These are phyloP conservation scores for Arion vulgaris DNA, from an alignment of 1,140 invertebrate genomes.

Conservation along the genomic window DNA sequence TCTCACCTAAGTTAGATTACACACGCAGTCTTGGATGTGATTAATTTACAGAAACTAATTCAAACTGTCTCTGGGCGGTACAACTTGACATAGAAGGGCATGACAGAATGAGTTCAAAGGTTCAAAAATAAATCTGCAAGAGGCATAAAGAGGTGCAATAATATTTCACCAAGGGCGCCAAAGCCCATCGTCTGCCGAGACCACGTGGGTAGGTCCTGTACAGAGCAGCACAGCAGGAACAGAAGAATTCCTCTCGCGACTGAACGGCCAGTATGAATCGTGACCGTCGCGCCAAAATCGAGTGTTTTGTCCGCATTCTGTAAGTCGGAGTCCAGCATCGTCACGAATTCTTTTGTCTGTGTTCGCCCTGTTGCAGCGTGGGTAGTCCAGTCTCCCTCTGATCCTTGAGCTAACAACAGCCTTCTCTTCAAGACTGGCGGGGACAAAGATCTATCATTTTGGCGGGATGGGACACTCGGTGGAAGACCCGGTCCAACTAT, in stretches of 20 bases:
- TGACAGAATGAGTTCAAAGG: no score
- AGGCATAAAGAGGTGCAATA: not conserved
- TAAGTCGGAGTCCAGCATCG: not conserved
- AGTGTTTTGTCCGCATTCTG: not conserved
- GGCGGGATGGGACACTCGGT: not conserved
- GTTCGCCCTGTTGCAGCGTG: not conserved
- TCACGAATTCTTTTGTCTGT: not conserved
- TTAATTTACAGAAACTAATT: no score
- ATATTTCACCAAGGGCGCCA: conserved; percentile 26
- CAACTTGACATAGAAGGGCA: no score
- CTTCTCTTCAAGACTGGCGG: conserved; percentile 26
- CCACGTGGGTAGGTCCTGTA: not conserved
- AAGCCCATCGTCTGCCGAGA: not conserved
- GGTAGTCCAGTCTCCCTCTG: conserved; percentile 24
- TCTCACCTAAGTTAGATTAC: no score
- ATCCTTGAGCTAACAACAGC: conserved; percentile 24
- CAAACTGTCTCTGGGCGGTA: no score
- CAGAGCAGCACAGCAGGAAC: not conserved
- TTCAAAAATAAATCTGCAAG: not conserved
- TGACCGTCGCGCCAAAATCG: not conserved
- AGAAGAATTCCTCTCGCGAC: not conserved
- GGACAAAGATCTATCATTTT: conserved; percentile 22
- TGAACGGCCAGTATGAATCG: not conserved
- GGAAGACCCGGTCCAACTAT: not conserved
- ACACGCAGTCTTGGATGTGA: no score